phyloP scores from a whole-genome alignment of 1,140 invertebrate species.

The Aphelenchoides avenae region DNA sequence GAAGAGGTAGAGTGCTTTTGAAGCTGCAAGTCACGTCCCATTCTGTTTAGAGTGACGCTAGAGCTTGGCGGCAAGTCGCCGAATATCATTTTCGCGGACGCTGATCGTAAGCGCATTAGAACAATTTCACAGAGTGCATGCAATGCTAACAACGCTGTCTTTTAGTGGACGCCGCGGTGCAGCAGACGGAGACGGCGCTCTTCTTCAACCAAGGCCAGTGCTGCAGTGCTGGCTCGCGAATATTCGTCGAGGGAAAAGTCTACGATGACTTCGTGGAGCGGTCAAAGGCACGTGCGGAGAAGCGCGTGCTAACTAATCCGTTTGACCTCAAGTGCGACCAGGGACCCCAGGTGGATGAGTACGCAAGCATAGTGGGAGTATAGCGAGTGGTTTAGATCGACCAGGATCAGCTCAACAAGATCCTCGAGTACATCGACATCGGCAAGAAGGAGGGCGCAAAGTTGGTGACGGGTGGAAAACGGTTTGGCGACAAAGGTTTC shows the following conservation, averaged over 20 bases:
- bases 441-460: slow-evolving; percentile 88
- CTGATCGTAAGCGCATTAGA: slow-evolving; percentile 65
- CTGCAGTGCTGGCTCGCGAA: slow-evolving; percentile 74
- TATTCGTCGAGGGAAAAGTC: slow-evolving; percentile 77
- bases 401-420: slow-evolving; percentile 76
- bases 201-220: slow-evolving; percentile 68
- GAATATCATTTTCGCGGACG: slow-evolving; percentile 69
- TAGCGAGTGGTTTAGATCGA: too few relatives aligned
- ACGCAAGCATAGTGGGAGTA: too few relatives aligned
- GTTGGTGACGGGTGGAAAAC: slow-evolving; percentile 69
- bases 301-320: slow-evolving; percentile 75
- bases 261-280: slow-evolving; percentile 82
- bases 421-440: slow-evolving; percentile 72
- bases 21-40: not conserved
- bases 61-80: slow-evolving; percentile 81
- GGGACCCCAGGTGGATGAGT: slow-evolving; percentile 82
- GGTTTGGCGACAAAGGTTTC: slow-evolving; percentile 71
- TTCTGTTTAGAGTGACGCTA: slow-evolving; percentile 18
- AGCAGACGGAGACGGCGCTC: slow-evolving; percentile 72
- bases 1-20: slow-evolving; percentile 71
- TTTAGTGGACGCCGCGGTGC: slow-evolving; percentile 77
- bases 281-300: slow-evolving; percentile 68
- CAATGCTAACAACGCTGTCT: too few relatives aligned
- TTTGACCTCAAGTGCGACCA: slow-evolving; percentile 74
- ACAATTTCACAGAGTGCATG: too few relatives aligned